Evolutionary conservation across 2,888 invertebrate species (phyloP).

Genomic region (Didymodactylos carnosus): DNA sequence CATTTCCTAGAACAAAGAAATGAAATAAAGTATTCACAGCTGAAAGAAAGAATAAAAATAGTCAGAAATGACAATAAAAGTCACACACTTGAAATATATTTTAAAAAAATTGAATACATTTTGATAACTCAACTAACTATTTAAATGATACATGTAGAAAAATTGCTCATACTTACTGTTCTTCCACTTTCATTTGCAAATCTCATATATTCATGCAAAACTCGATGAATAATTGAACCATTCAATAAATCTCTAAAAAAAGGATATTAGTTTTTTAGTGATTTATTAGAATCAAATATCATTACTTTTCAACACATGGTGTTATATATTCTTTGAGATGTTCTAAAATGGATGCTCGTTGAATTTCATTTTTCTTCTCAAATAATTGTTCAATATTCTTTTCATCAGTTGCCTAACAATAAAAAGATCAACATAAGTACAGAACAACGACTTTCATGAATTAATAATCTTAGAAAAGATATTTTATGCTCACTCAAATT

Average conservation of each 20-base stretch:
- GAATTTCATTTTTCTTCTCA: slow-evolving; percentile 18
- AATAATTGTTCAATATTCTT: neutral
- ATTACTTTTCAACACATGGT: slow-evolving; percentile 34
- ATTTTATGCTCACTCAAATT: too few species aligned
- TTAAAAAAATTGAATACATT: too few species aligned
- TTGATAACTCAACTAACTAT: neutral
- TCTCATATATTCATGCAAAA: neutral
- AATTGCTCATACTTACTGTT: neutral
- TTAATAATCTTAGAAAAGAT: too few species aligned
- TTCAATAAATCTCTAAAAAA: neutral
- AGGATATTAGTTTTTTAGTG: neutral
- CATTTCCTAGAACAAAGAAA: slow-evolving; percentile 43
- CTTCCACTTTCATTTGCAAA: neutral
- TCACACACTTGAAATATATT: too few species aligned
- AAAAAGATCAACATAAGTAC: too few species aligned
- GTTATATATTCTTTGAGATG: slow-evolving; percentile 48
- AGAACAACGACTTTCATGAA: too few species aligned
- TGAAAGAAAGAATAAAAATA: too few species aligned
- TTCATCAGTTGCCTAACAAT: neutral
- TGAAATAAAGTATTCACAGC: slow-evolving; percentile 18
- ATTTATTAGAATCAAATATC: slow-evolving; percentile 48
- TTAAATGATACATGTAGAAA: neutral
- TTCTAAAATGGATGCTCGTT: slow-evolving; percentile 48
- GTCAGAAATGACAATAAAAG: too few species aligned
- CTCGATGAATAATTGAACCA: neutral